Evolutionary conservation across 2,113 vertebrate species (phyloP), one percentile per base, ranked within the genome.

Genomic region (Casuarius casuarius): DNA sequence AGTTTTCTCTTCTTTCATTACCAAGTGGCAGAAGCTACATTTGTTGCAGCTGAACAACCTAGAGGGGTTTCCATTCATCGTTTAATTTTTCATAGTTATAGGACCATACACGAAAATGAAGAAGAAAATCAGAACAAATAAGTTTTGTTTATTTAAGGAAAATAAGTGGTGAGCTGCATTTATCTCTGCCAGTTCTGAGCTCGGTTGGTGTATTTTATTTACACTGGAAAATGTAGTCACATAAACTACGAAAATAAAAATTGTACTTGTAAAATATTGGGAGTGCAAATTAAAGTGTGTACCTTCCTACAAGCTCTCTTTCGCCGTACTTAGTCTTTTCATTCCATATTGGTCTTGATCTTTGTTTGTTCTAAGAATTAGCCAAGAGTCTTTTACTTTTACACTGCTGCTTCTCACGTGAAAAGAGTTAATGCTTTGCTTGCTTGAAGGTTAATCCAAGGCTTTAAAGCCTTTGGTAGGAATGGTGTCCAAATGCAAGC

Each of bases 351-450:
- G 8, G 18, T 33, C 56, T 33, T 59, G 17, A 59, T 59, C 56
- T 59, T 48, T 48, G 17, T 48, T 48, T 6, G 18, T 48, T 48
- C 46, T 48, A 54, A 77, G 71, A 87, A 88, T 16, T 28, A 91
- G 49, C 49, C 51, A 85, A 70, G 44, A 80, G 9, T n/a, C 3
- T 0, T 83, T 59, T 54, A 74, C 7, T 77, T 77, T 40, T 29
- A 73, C 8, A 12, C 33, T 58, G 48, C 18, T 79, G 63, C 56
- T 86, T 84, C 48, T 63, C 56, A 78, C 7, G 49, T 44, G 58
- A 51, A 73, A 93, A 56, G 52, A 78, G n/a, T 92, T 74, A 86
- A 54, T 65, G 42, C 56, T 93, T 95, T 94, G 61, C 77, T 87
- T 88, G 44, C 56, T 68, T 77, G 48, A 81, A 56, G 52, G 70